Evolutionary conservation across 2,888 invertebrate genomes (phyloP).

Genomic region (Syrista parreyssii): DNA sequence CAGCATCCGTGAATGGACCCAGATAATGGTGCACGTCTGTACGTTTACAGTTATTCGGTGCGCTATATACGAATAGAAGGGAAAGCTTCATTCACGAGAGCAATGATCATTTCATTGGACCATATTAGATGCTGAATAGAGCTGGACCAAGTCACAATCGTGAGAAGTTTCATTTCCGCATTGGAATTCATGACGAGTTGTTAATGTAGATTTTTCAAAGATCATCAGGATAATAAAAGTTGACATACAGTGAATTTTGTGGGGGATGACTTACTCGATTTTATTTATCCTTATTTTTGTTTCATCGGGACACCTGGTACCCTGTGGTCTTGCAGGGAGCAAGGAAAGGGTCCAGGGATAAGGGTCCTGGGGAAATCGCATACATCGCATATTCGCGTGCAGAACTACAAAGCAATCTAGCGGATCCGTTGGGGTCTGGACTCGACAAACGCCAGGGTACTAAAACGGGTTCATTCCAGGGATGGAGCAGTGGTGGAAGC

Average conservation of each 20-base stretch:
- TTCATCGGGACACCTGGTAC: not conserved
- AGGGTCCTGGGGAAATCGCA: not conserved
- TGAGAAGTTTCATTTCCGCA: not conserved
- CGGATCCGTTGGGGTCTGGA: not conserved
- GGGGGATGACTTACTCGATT: not conserved
- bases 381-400: not conserved
- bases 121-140: conserved; percentile 52
- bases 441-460: not conserved
- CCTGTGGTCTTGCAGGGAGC: too few relatives aligned
- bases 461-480: not conserved
- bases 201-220: not conserved
- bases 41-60: not conserved
- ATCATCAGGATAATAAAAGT: not conserved
- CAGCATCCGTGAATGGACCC: not conserved
- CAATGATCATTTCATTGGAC: conserved; percentile 50
- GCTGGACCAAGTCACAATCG: not conserved
- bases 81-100: conserved; percentile 38
- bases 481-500: not conserved
- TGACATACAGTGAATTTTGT: not conserved
- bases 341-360: not conserved
- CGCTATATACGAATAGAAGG: not conserved
- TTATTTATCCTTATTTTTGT: not conserved
- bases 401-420: not conserved
- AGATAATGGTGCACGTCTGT: not conserved
- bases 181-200: not conserved